Conservation (phyloP, 2,113 vertebrate species). For the Cyprinodon tularosa region DNA sequence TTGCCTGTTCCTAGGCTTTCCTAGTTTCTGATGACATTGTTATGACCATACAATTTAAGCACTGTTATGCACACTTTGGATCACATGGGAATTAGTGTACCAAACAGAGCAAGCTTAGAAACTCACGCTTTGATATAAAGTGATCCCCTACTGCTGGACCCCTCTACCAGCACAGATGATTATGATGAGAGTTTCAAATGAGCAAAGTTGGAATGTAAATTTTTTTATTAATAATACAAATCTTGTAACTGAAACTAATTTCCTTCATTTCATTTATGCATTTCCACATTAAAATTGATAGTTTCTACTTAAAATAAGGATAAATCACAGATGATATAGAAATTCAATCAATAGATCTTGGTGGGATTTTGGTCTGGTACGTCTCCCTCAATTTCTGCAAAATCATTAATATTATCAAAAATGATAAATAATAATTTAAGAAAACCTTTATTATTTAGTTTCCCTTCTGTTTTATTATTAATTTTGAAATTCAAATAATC, state of each 20-base stretch:
- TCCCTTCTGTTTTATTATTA: too few relatives aligned
- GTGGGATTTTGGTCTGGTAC: too few relatives aligned
- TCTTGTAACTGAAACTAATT: background rate
- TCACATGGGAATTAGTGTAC: constrained; percentile 50
- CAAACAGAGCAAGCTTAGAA: constrained; percentile 27
- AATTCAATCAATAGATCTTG: too few relatives aligned
- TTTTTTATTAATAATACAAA: background rate
- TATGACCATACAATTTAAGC: constrained; percentile 58
- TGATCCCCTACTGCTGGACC: constrained; percentile 63
- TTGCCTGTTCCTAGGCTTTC: constrained; percentile 31
- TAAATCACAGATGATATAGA: too few relatives aligned
- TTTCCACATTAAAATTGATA: too few relatives aligned
- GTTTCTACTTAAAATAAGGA: too few relatives aligned
- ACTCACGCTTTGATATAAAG: constrained; percentile 62
- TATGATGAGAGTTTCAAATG: constrained; percentile 6
- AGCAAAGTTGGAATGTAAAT: constrained; percentile 26
- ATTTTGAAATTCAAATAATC: too few relatives aligned
- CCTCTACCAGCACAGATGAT: constrained; percentile 35
- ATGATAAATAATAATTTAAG: too few relatives aligned
- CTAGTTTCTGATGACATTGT: constrained; percentile 58
- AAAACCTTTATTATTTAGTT: too few relatives aligned
- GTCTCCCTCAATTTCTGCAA: too few relatives aligned
- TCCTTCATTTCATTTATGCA: too few relatives aligned
- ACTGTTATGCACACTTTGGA: constrained; percentile 22
- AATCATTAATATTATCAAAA: too few relatives aligned